Conservation (phyloP, 2,797 vertebrate species). For the Thalassophryne amazonica region DNA sequence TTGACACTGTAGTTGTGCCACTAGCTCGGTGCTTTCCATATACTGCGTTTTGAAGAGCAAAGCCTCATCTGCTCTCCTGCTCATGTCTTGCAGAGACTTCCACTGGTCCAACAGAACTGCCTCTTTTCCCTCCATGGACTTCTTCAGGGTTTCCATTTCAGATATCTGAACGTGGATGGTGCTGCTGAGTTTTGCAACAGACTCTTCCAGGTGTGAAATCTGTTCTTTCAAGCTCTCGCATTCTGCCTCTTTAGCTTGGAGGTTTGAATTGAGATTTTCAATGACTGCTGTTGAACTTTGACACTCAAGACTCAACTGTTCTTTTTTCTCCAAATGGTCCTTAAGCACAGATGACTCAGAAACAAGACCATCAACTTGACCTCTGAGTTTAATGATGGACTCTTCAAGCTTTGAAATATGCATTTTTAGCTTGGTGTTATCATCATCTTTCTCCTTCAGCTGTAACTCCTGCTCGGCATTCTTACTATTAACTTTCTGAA, state of each 20-base stretch:
- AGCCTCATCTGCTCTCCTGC: slow-evolving; percentile 68
- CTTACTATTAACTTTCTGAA: slow-evolving; percentile 69
- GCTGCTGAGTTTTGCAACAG: slow-evolving; percentile 53
- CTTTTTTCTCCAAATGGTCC: slow-evolving; percentile 70
- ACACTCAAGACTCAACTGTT: slow-evolving; percentile 54
- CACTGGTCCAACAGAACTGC: slow-evolving; percentile 58
- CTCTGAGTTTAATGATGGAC: slow-evolving; percentile 52
- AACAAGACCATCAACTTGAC: slow-evolving; percentile 59
- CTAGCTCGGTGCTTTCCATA: slow-evolving; percentile 67
- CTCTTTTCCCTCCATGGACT: slow-evolving; percentile 67
- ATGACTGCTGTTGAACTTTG: slow-evolving; percentile 46
- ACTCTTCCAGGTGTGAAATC: slow-evolving; percentile 70
- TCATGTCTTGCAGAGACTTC: slow-evolving; percentile 61
- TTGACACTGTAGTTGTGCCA: slow-evolving; percentile 66
- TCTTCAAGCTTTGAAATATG: slow-evolving; percentile 70
- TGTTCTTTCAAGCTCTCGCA: slow-evolving; percentile 74
- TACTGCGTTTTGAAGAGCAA: slow-evolving; percentile 70
- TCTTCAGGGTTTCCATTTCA: slow-evolving; percentile 61
- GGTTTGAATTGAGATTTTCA: slow-evolving; percentile 59
- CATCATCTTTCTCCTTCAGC: slow-evolving; percentile 71
- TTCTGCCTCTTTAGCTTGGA: slow-evolving; percentile 76
- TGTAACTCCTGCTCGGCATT: slow-evolving; percentile 69
- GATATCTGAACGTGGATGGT: slow-evolving; percentile 60
- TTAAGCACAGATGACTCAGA: slow-evolving; percentile 72
- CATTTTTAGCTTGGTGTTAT: slow-evolving; percentile 57